phyloP scores from a whole-genome alignment of 2,888 invertebrate genomes.

The Lithophane semibrunnea region DNA sequence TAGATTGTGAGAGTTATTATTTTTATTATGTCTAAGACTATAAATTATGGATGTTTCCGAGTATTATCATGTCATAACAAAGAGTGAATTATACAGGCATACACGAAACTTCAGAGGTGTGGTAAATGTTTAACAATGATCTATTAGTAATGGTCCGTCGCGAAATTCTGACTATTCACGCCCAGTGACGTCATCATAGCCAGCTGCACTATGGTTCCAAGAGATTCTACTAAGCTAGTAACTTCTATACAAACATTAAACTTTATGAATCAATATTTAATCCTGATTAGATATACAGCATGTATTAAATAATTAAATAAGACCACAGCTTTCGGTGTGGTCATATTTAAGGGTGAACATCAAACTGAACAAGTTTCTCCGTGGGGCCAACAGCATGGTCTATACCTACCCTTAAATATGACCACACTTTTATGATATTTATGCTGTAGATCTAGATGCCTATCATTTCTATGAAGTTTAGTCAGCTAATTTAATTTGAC shows the following conservation, averaged over 20 bases:
- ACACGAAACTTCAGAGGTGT: slow-evolving; percentile 43
- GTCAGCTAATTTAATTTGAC: neutral
- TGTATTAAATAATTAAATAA: neutral
- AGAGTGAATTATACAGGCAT: slow-evolving; percentile 21
- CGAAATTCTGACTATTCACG: slow-evolving; percentile 37
- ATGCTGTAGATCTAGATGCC: neutral
- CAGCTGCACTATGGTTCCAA: slow-evolving; percentile 26
- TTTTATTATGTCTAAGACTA: neutral
- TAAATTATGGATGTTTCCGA: slow-evolving; percentile 1
- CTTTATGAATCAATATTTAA: neutral
- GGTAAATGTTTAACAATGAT: slow-evolving; percentile 57
- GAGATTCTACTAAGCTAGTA: neutral
- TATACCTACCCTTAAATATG: neutral
- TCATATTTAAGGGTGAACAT: neutral
- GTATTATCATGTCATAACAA: slow-evolving; percentile 29
- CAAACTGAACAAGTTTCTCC: neutral
- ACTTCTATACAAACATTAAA: neutral
- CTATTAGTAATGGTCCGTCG: slow-evolving; percentile 59
- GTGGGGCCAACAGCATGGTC: neutral
- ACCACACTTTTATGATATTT: neutral
- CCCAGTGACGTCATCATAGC: slow-evolving; percentile 43
- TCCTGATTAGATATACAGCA: neutral
- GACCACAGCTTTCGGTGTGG: too few species aligned
- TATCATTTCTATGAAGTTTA: neutral
- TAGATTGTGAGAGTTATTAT: neutral